Evolutionary conservation across 92 coral and sea anemone species (phyloP), one percentile per base, ranked within the genome.

Genomic region (Parazoanthus darwini): DNA sequence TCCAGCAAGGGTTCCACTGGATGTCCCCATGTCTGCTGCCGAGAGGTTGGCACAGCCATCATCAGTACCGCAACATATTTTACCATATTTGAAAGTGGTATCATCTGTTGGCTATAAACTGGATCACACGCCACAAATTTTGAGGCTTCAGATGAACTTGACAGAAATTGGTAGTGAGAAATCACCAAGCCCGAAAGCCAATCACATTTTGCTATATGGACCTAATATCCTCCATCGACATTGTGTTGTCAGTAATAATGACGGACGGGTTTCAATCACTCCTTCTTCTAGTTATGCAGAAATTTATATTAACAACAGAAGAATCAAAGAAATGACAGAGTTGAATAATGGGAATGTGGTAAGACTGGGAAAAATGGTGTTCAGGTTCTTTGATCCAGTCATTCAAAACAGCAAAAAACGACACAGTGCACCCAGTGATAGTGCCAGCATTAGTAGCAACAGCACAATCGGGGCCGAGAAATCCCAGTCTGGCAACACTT

Each of bases 151-250:
- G 65, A 95, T 95, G 98, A 94, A 92, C 77, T 94, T 94, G 68
- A 95, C 98, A 1, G 98, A 95, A 44, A 95, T 95, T 6, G 98
- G 98, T 35, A 95, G 98, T 71, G 98, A 95, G 59, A 95, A 91
- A 88, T 91, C 93, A 8, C 91, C 94, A 90, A 90, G 93, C 44
- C 91, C 96, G 33, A 92, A 93, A 43, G 94, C 90, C 14, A 92
- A 90, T 58, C 91, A 90, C 58, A 88, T 95, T 46, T 89, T 90
- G 78, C 83, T 95, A 1, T 85, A 79, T 80, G 96, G 92, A 20
- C 91, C 98, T 33, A 94, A 93, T 7, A 87, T 95, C 38, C 94
- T 93, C 2, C 96, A 94, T 0, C 98, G 98, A 0, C 98, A 95
- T 56, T 95, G 98, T 74, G 92, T 95, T 38, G 89, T 95, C 39